Evolutionary conservation across 1,140 invertebrate species (phyloP).

Genomic region (Spodoptera frugiperda): DNA sequence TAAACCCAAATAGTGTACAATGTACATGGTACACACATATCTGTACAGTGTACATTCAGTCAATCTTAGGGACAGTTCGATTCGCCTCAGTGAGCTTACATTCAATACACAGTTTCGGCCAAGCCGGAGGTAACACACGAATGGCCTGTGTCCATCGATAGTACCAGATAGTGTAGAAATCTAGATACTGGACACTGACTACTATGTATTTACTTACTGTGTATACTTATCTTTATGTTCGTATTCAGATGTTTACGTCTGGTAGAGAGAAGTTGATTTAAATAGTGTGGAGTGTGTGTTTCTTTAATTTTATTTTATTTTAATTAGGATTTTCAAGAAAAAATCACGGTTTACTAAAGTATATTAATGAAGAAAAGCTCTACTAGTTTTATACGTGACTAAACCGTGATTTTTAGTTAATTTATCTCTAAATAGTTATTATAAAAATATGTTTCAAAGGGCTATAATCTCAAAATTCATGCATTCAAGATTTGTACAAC

Average conservation of each 20-base stretch:
- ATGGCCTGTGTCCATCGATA: neutral
- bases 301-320: too few relatives aligned
- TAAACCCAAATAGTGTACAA: neutral
- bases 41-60: neutral
- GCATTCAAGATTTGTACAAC: too few relatives aligned
- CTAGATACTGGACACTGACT: neutral
- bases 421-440: too few relatives aligned
- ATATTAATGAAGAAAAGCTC: too few relatives aligned
- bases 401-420: too few relatives aligned
- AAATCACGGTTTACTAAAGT: too few relatives aligned
- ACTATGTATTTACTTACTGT: conserved; percentile 1
- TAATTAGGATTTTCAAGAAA: too few relatives aligned
- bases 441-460: too few relatives aligned
- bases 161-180: neutral
- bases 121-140: conserved; percentile 10
- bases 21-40: neutral
- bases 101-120: conserved; percentile 7
- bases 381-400: too few relatives aligned
- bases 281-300: too few relatives aligned
- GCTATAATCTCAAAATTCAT: too few relatives aligned
- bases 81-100: neutral
- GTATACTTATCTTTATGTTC: conserved; percentile 1
- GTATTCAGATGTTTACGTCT: neutral
- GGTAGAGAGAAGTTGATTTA: too few relatives aligned
- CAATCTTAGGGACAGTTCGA: conserved; percentile 7